Conservation (phyloP, 1,140 invertebrate species). For the Pogonus chalceus region DNA sequence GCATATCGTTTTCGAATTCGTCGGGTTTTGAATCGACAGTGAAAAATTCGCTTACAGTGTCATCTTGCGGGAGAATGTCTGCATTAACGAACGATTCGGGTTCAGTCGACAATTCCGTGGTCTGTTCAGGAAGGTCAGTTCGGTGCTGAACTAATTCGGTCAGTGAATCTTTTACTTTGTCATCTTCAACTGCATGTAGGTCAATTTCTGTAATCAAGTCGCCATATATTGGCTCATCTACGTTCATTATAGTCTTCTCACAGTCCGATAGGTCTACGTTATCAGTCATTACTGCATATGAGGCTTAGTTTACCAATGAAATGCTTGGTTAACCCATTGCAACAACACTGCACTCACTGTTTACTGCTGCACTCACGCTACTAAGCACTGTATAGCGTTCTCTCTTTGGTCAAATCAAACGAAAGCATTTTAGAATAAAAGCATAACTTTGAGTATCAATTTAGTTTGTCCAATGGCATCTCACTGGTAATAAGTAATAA, state of each 20-base stretch:
- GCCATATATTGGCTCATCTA: neutral
- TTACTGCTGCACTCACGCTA: too few relatives aligned
- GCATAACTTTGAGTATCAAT: too few relatives aligned
- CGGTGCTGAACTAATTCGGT: neutral
- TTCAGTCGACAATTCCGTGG: neutral
- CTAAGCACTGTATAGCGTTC: neutral
- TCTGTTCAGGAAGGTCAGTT: neutral
- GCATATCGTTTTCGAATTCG: neutral
- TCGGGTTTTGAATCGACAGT: neutral
- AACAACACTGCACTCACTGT: neutral
- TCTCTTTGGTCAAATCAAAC: neutral
- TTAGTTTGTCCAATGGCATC: constrained; percentile 1
- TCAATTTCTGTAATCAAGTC: constrained; percentile 1
- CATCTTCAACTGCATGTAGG: neutral
- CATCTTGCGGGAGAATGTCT: neutral
- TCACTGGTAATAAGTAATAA: neutral
- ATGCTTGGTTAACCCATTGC: neutral
- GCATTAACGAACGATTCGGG: neutral
- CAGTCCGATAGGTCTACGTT: neutral
- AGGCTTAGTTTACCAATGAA: neutral
- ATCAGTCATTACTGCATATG: neutral
- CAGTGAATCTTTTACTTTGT: neutral
- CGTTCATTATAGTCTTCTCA: constrained; percentile 1
- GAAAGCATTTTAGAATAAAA: too few relatives aligned
- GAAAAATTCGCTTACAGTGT: neutral